Conservation (phyloP, 2,113 vertebrate species). For the Gymnorhina tibicen region DNA sequence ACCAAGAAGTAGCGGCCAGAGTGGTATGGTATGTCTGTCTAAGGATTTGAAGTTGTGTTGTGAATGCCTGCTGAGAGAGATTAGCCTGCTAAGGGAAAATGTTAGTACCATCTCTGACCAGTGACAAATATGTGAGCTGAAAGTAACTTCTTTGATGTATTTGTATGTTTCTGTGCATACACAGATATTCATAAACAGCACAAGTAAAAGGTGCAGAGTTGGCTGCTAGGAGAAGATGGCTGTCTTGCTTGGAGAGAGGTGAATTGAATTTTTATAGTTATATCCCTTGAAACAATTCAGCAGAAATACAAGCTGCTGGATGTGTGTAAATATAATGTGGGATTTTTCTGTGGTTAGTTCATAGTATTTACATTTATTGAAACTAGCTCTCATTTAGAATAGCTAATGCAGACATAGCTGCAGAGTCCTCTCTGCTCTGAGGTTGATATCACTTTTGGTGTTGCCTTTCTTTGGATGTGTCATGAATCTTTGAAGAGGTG, state of each 20-base stretch:
- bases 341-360: not conserved
- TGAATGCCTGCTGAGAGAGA: not conserved
- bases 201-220: not conserved
- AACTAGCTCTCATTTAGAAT: not conserved
- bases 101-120: not conserved
- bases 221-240: not conserved
- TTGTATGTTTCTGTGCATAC: not conserved
- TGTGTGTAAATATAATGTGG: not conserved
- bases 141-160: not conserved
- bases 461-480: not conserved
- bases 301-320: not conserved
- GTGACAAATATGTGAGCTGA: not conserved
- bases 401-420: not conserved
- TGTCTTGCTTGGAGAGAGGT: not conserved
- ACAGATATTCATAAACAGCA: not conserved
- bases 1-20: not conserved
- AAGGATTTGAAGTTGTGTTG: not conserved
- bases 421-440: not conserved
- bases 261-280: constrained; percentile 6
- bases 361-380: not conserved
- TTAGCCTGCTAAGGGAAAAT: not conserved
- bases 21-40: not conserved
- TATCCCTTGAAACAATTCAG: not conserved
- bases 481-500: not conserved
- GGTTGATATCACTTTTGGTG: not conserved